These are phyloP conservation scores for Entomobrya proxima DNA, from an alignment of 2,888 invertebrate species.

Conservation along the genomic window DNA sequence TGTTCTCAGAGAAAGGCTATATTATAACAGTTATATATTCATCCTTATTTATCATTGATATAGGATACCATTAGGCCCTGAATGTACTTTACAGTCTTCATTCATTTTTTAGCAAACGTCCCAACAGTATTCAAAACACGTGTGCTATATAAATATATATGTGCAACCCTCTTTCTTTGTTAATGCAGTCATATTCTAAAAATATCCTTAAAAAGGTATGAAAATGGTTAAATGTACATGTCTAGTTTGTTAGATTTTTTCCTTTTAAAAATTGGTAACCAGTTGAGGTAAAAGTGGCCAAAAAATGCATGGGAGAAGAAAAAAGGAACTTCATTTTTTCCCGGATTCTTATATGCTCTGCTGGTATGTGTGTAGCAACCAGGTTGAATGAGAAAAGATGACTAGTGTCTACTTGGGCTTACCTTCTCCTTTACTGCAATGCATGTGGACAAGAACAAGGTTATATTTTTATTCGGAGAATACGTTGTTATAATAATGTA, in stretches of 20 bases:
- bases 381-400: not conserved
- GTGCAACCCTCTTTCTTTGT: constrained; percentile 35
- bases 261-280: constrained; percentile 40
- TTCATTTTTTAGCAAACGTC: constrained; percentile 40
- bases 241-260: not conserved
- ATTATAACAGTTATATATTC: not conserved
- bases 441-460: constrained; percentile 12
- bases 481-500: not conserved
- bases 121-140: constrained; percentile 57
- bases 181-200: constrained; percentile 53
- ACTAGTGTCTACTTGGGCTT: not conserved
- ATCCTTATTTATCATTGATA: constrained; percentile 8
- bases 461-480: not conserved
- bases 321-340: constrained; percentile 9
- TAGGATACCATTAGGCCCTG: not conserved
- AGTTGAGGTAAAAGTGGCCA: constrained; percentile 36
- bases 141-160: constrained; percentile 17
- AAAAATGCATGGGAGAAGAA: constrained; percentile 26
- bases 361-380: too few species aligned
- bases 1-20: not conserved
- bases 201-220: constrained; percentile 42
- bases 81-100: constrained; percentile 23
- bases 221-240: not conserved
- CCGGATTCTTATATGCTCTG: too few species aligned
- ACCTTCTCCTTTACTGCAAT: not conserved